Percentiles rank a stretch among this genome's conserved stretches.
phyloP scores from a whole-genome alignment of 2,797 vertebrate species.

The Scolopax rusticola region DNA sequence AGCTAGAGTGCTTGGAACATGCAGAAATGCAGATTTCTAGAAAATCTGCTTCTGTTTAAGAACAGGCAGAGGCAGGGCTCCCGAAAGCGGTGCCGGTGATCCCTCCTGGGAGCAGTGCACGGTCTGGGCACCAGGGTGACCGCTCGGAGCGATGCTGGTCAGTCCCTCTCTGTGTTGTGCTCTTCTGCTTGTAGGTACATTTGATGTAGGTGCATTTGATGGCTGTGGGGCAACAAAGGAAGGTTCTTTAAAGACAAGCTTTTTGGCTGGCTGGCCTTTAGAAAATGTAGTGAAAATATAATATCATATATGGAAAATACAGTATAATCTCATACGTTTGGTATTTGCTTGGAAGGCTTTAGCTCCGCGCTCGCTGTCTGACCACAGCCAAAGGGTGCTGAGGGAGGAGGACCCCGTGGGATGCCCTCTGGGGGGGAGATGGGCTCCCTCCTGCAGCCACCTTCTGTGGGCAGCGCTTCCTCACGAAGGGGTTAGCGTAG shows the following conservation, averaged over 20 bases:
- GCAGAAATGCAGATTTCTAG: neutral
- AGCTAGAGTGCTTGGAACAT: neutral
- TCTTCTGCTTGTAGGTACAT: neutral
- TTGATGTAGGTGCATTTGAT: neutral
- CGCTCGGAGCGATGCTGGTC: neutral
- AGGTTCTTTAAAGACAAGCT: neutral
- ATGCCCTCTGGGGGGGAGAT: rapidly evolving
- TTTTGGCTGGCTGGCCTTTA: neutral
- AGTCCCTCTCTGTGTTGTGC: no score
- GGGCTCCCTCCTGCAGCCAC: rapidly evolving
- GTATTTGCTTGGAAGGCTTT: neutral
- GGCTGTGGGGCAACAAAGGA: neutral
- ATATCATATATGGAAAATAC: neutral
- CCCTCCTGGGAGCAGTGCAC: neutral
- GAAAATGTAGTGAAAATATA: neutral
- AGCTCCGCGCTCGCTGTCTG: rapidly evolving
- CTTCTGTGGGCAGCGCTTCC: neutral
- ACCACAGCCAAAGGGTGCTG: neutral
- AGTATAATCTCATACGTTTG: rapidly evolving
- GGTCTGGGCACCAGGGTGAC: neutral
- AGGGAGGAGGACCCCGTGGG: neutral
- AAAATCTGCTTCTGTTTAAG: neutral
- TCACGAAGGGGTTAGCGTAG: neutral
- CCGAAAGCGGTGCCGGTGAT: rapidly evolving
- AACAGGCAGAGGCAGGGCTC: neutral